phyloP scores from a whole-genome alignment of 1,140 invertebrate species.

The Calliphora vicina region DNA sequence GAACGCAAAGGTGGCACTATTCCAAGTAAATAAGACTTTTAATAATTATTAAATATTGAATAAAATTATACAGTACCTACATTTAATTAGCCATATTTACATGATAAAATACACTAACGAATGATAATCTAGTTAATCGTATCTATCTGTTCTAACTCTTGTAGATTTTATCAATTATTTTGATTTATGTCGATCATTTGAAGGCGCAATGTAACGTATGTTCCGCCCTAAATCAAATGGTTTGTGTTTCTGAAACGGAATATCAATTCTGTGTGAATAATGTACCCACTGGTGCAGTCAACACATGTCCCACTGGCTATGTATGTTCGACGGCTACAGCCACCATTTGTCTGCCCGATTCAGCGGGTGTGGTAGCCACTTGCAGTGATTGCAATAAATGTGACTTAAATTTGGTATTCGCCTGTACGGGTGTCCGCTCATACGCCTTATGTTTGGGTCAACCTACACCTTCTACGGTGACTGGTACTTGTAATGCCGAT shows the following conservation, averaged over 20 bases:
- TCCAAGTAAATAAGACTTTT: background rate
- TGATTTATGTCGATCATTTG: background rate
- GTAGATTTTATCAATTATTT: background rate
- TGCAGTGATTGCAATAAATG: constrained; percentile 54
- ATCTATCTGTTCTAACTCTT: background rate
- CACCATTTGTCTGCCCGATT: constrained; percentile 45
- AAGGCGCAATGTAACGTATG: constrained; percentile 49
- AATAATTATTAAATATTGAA: too few relatives aligned
- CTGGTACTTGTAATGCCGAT: constrained; percentile 45
- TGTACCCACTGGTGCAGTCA: constrained; percentile 41
- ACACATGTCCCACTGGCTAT: constrained; percentile 48
- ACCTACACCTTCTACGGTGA: constrained; percentile 37
- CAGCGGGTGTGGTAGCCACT: background rate
- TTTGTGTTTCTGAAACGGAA: constrained; percentile 53
- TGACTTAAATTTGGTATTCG: constrained; percentile 48
- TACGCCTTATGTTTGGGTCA: constrained; percentile 55
- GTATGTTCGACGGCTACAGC: constrained; percentile 46
- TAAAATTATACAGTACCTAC: too few relatives aligned
- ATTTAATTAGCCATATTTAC: background rate
- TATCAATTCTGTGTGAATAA: constrained; percentile 46
- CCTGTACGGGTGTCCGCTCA: constrained; percentile 50
- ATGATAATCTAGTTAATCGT: background rate
- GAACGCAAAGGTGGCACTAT: background rate
- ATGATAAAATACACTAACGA: background rate
- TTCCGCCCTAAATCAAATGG: constrained; percentile 45